Percentiles rank a stretch among this genome's conserved stretches.
Evolutionary conservation across 2,797 vertebrate genomes (phyloP).

Genomic region (Labeo calbasu): DNA sequence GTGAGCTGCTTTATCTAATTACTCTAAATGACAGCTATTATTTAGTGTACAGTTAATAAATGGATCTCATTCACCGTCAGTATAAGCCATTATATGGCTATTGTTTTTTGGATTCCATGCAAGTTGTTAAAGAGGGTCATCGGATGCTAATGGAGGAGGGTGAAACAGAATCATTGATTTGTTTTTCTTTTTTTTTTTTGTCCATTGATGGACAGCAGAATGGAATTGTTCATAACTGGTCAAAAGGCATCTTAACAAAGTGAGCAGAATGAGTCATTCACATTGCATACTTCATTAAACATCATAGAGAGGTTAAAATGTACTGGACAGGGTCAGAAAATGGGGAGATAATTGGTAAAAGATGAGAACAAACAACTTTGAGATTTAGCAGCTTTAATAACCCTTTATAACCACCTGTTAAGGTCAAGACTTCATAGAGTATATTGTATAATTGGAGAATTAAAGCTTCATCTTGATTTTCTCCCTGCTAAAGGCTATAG

Average conservation of each 20-base stretch:
- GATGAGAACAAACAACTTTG: not conserved
- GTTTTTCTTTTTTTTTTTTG: not conserved
- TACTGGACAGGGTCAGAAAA: not conserved
- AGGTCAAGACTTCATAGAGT: not conserved
- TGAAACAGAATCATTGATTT: not conserved
- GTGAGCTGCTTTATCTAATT: conserved; percentile 77
- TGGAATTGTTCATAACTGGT: not conserved
- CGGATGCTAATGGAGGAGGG: not conserved
- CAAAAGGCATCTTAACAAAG: not conserved
- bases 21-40: conserved; percentile 22
- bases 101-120: not conserved
- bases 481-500: conserved; percentile 71
- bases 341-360: not conserved
- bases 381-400: not conserved
- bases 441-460: not conserved
- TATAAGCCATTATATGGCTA: not conserved
- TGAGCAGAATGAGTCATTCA: not conserved
- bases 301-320: not conserved
- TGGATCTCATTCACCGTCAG: not conserved
- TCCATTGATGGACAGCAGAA: not conserved
- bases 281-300: not conserved
- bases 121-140: not conserved
- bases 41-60: conserved; percentile 18
- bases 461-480: conserved; percentile 5
- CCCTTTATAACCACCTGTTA: not conserved